phyloP scores from a whole-genome alignment of 2,797 vertebrate genomes.

The Anabas testudineus region DNA sequence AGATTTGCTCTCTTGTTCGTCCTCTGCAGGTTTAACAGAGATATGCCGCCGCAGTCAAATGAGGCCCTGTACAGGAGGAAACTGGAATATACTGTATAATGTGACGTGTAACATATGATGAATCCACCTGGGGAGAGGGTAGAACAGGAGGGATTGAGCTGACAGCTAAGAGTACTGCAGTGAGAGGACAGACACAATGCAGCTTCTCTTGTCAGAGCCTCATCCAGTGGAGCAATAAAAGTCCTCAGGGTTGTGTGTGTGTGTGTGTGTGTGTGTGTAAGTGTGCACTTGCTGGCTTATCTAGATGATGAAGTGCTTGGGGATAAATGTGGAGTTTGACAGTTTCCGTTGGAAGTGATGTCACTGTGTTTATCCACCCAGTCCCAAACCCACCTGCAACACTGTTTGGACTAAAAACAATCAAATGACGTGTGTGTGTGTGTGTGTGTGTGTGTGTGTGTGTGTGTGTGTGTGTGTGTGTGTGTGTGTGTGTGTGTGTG shows the following conservation, averaged over 20 bases:
- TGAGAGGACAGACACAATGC: conserved; percentile 48
- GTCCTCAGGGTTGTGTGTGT: conserved; percentile 38
- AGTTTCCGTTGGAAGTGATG: conserved; percentile 37
- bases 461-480: neutral
- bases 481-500: neutral
- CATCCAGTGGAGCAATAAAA: conserved; percentile 44
- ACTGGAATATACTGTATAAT: conserved; percentile 13
- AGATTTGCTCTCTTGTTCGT: conserved; percentile 27
- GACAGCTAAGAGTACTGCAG: conserved; percentile 53
- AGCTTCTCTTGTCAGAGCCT: conserved; percentile 41
- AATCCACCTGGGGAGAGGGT: conserved; percentile 31
- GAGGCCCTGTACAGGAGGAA: conserved; percentile 24
- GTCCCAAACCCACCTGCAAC: conserved; percentile 40
- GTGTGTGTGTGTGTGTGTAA: neutral
- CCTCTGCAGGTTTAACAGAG: conserved; percentile 36
- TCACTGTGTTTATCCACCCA: conserved; percentile 53
- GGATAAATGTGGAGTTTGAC: conserved; percentile 36
- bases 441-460: neutral
- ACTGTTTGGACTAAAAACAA: conserved; percentile 13
- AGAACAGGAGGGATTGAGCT: conserved; percentile 25
- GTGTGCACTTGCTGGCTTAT: conserved; percentile 6
- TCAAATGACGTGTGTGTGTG: neutral
- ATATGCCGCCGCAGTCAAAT: conserved; percentile 29
- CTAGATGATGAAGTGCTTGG: conserved; percentile 26
- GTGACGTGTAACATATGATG: conserved; percentile 32